A percentile compares a stretch with the other conserved stretches of the same genome.
phyloP scores from a whole-genome alignment of 2,113 vertebrate species.

The Bubo blakistoni region DNA sequence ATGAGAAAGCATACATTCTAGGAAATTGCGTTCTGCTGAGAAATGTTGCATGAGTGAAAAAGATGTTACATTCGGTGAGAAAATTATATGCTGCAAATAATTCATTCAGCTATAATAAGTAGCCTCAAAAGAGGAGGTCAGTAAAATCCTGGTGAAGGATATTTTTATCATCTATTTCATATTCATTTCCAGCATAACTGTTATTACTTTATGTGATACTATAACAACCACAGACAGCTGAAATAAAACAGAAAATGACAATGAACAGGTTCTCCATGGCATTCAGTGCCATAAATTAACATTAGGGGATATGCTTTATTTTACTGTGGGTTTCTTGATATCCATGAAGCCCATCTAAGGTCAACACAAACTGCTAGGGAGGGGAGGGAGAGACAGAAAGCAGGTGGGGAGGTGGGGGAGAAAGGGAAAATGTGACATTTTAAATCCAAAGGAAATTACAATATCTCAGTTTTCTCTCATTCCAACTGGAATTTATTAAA shows the following conservation, averaged over 20 bases:
- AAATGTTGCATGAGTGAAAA: background rate
- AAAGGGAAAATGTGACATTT: background rate
- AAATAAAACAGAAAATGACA: constrained; percentile 56
- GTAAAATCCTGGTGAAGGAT: constrained; percentile 41
- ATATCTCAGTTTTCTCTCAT: background rate
- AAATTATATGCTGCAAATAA: constrained; percentile 71
- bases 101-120: constrained; percentile 60
- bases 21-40: constrained; percentile 26
- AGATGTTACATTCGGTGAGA: constrained; percentile 51
- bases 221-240: constrained; percentile 18
- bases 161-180: constrained; percentile 57
- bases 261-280: constrained; percentile 34
- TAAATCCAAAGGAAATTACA: constrained; percentile 24
- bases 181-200: constrained; percentile 49
- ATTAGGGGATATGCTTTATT: constrained; percentile 22
- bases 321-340: constrained; percentile 5
- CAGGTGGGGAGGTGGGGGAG: background rate
- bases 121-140: constrained; percentile 72
- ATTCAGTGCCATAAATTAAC: constrained; percentile 43
- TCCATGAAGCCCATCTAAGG: constrained; percentile 13
- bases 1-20: constrained; percentile 6
- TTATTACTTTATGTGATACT: constrained; percentile 54
- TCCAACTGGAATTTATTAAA: background rate
- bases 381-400: background rate
- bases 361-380: background rate